Evolutionary conservation across 2,888 invertebrate genomes (phyloP).

Genomic region (Melinaea menophilus): DNA sequence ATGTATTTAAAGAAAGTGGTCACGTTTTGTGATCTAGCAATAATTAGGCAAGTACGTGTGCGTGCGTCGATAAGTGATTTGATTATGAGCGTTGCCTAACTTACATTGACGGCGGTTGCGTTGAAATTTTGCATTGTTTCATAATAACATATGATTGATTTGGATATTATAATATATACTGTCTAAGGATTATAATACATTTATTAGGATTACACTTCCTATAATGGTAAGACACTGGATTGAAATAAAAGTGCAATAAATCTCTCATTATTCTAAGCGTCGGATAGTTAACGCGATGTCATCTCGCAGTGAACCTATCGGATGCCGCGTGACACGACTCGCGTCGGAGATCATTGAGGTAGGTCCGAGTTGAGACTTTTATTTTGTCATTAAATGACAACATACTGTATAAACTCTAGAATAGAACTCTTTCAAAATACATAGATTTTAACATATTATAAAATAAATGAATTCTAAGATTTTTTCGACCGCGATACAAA

Average conservation of each 20-base stretch:
- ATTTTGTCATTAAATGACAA: constrained; percentile 14
- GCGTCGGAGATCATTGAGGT: constrained; percentile 23
- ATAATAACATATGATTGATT: constrained; percentile 16
- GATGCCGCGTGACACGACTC: constrained; percentile 54
- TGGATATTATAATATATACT: constrained; percentile 5
- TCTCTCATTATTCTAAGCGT: constrained; percentile 20
- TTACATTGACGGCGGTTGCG: constrained; percentile 18
- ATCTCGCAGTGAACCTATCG: constrained; percentile 30
- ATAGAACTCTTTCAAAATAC: too few relatives aligned
- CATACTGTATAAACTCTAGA: too few relatives aligned
- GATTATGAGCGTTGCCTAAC: constrained; percentile 37
- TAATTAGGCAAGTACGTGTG: constrained; percentile 36
- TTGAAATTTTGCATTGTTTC: constrained; percentile 27
- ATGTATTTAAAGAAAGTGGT: constrained; percentile 4
- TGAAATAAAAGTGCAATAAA: constrained; percentile 12
- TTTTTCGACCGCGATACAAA: constrained; percentile 30
- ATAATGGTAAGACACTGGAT: not conserved
- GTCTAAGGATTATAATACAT: constrained; percentile 2
- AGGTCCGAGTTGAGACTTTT: constrained; percentile 21
- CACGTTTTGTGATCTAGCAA: constrained; percentile 19
- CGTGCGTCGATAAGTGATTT: constrained; percentile 45
- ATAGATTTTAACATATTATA: not conserved
- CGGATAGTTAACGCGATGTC: constrained; percentile 28
- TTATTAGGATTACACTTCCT: not conserved
- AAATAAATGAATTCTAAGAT: not conserved